These are phyloP conservation scores for Trissoscelio sp. DNA, from an alignment of 2,888 invertebrate species.

Conservation along the genomic window DNA sequence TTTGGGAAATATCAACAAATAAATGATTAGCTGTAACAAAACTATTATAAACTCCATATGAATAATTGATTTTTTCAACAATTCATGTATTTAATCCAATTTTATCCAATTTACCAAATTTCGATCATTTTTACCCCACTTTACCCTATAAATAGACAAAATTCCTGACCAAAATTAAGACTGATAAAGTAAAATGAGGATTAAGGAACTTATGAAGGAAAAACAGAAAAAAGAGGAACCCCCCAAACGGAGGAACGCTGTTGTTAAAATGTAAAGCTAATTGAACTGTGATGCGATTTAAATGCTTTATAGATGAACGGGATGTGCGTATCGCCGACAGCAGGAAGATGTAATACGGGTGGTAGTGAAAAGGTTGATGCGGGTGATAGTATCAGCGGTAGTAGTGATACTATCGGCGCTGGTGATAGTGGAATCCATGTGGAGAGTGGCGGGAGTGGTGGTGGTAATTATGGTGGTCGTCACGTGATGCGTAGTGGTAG, in stretches of 20 bases:
- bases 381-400: conserved; percentile 70
- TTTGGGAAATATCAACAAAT: no score
- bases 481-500: conserved; percentile 74
- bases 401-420: conserved; percentile 72
- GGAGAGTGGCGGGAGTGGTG: conserved; percentile 71
- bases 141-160: no score
- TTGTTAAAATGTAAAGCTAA: conserved; percentile 45
- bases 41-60: no score
- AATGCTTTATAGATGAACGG: conserved; percentile 89
- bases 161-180: no score
- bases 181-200: no score
- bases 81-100: no score
- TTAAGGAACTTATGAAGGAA: no score
- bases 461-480: conserved; percentile 71
- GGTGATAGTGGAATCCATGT: conserved; percentile 74
- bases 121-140: no score
- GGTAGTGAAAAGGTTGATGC: conserved; percentile 73
- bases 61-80: no score
- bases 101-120: no score
- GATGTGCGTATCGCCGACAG: conserved; percentile 88
- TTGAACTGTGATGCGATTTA: conserved; percentile 71
- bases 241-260: conserved; percentile 26
- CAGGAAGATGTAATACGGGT: conserved; percentile 81
- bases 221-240: no score
- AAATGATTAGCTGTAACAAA: no score